Evolutionary conservation across 2,888 invertebrate species (phyloP).

Genomic region (Uloborus plumipes): DNA sequence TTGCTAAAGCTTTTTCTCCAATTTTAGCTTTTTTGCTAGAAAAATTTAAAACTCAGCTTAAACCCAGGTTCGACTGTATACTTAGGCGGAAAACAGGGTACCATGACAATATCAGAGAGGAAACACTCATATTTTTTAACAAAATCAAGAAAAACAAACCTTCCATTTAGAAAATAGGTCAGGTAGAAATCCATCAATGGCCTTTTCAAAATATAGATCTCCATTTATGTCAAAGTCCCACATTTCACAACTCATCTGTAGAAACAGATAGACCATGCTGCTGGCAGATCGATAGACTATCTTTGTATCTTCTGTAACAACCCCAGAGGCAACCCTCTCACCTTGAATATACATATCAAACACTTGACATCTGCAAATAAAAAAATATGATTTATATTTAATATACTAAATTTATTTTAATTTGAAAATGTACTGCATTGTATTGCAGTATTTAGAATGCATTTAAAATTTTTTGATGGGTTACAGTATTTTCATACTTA

Average conservation of each 20-base stretch:
- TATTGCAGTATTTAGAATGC: too few species aligned
- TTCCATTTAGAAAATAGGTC: conserved; percentile 98
- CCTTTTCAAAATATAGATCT: conserved; percentile 95
- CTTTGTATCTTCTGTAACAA: conserved; percentile 95
- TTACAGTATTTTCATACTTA: too few species aligned
- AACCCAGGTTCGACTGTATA: too few species aligned
- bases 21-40: too few species aligned
- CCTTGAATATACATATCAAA: conserved; percentile 98
- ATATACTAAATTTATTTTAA: too few species aligned
- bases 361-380: conserved; percentile 74
- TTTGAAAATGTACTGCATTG: too few species aligned
- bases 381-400: too few species aligned
- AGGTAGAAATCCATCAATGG: conserved; percentile 95
- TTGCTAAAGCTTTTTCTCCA: too few species aligned
- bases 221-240: conserved; percentile 99
- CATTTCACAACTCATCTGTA: conserved; percentile 99
- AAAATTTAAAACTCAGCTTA: too few species aligned
- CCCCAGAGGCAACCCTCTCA: conserved; percentile 93
- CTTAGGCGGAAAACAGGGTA: too few species aligned
- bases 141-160: conserved; percentile 72
- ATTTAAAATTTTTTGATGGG: too few species aligned
- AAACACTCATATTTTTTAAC: conserved; percentile 76
- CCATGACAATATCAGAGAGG: conserved; percentile 79
- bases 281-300: conserved; percentile 97
- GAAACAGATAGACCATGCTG: conserved; percentile 96